Conservation (phyloP, 2,888 invertebrate genomes). For the Danaus chrysippus region DNA sequence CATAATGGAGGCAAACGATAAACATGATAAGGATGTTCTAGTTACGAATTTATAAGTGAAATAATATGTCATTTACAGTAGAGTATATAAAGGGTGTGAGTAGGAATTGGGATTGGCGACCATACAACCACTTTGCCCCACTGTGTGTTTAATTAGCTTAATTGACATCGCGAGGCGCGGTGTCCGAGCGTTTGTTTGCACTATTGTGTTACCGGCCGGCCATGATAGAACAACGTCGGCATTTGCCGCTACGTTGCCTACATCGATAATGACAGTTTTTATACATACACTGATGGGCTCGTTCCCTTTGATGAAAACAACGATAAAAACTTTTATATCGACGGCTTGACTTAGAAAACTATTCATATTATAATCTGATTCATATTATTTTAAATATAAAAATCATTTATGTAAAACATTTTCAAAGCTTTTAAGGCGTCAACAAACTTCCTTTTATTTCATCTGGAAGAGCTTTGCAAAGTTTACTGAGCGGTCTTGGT, state of each 20-base stretch:
- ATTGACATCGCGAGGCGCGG: constrained; percentile 77
- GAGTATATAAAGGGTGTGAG: constrained; percentile 40
- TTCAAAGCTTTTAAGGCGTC: too few species aligned
- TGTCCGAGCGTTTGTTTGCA: constrained; percentile 76
- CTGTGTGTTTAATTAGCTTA: constrained; percentile 77
- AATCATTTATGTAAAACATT: too few species aligned
- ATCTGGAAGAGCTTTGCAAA: too few species aligned
- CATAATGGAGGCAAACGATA: not conserved
- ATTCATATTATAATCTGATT: too few species aligned
- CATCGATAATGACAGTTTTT: constrained; percentile 28
- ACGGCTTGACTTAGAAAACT: too few species aligned
- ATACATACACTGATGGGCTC: constrained; percentile 4
- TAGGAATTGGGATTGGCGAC: constrained; percentile 36
- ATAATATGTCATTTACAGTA: constrained; percentile 63
- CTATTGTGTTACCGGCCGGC: constrained; percentile 64
- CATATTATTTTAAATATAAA: too few species aligned
- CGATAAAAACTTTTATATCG: too few species aligned
- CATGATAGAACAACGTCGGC: constrained; percentile 42
- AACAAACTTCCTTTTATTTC: too few species aligned
- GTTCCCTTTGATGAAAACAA: too few species aligned
- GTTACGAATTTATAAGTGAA: constrained; percentile 65
- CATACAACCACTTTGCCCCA: constrained; percentile 56
- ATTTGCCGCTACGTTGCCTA: constrained; percentile 25
- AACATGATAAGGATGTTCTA: constrained; percentile 53
- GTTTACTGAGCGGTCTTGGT: too few species aligned